Evolutionary conservation across 92 coral and sea anemone species (phyloP).

Genomic region (Porites divaricata): DNA sequence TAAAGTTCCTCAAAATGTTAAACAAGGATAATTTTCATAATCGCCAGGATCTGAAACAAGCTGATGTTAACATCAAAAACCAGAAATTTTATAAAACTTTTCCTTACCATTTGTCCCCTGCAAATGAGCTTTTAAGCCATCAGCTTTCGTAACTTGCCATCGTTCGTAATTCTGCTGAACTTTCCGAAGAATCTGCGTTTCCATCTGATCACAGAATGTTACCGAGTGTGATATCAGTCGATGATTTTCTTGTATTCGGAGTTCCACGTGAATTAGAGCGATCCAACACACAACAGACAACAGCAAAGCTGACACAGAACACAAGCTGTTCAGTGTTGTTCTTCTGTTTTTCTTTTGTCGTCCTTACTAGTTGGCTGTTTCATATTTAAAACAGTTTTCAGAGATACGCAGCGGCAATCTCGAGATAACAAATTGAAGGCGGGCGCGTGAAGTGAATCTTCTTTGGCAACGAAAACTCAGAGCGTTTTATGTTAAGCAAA

Average conservation of each 20-base stretch:
- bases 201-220: not conserved
- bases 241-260: not conserved
- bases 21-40: no score
- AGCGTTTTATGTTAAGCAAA: no score
- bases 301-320: not conserved
- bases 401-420: no score
- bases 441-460: no score
- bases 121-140: not conserved
- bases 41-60: not conserved
- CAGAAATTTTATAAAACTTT: no score
- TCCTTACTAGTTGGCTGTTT: no score
- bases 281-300: not conserved
- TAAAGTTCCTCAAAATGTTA: no score
- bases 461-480: no score
- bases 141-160: not conserved
- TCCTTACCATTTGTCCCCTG: not conserved
- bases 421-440: no score
- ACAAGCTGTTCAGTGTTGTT: not conserved
- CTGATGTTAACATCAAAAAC: not conserved
- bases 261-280: not conserved
- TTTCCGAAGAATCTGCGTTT: not conserved
- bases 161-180: not conserved
- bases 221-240: not conserved
- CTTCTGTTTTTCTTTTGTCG: no score
- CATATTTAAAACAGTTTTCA: no score